Evolutionary conservation across 1,140 invertebrate species (phyloP), one percentile per base, ranked within the genome.

Genomic region (Tetragnatha versicolor): DNA sequence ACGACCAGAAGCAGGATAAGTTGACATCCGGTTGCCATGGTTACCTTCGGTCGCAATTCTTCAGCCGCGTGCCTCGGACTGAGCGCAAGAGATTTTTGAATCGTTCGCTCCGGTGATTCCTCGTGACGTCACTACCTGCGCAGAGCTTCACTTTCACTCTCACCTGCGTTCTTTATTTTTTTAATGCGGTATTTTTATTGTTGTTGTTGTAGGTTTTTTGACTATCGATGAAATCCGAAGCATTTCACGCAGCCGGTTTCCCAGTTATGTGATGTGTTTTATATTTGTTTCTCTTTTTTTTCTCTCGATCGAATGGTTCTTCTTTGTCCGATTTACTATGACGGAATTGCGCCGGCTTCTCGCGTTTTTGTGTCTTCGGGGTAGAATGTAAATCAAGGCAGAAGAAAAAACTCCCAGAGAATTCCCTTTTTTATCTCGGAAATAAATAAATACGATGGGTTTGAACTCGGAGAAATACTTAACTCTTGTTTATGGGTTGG

Each of bases 1-100:
- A 61, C n/a, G n/a, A n/a, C n/a, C n/a, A n/a, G 37, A 25, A 75
- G 20, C 12, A 63, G 35, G 55, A 75, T 75, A n/a, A 45, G 20
- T 31, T 61, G 53, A 47, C 31, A 45, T 49, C 66, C 66, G 17
- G 66, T 70, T 55, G 3, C 66, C 66, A 70, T 70, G 49, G 66
- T 70, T 70, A 70, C 66, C 27, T 20, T 12, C 65, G n/a, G 14
- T 49, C 33, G 27, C 27, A 49, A 70, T 25, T 22, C 22, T 55
- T 49, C 29, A 47, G 49, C 49, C 66, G 47, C 49, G 47, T 53
- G 66, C 49, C 25, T 35, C 66, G 49, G 25, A 35, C 63, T 66
- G 63, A 47, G 17, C 14, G 37, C 12, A 20, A 22, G 49, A 53
- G 49, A 31, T 17, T 20, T 66, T 66, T 66, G 63, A 47, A 47